Base-by-base conservation (phyloP, 2,888 invertebrate species). In the Podabrus alpinus region DNA sequence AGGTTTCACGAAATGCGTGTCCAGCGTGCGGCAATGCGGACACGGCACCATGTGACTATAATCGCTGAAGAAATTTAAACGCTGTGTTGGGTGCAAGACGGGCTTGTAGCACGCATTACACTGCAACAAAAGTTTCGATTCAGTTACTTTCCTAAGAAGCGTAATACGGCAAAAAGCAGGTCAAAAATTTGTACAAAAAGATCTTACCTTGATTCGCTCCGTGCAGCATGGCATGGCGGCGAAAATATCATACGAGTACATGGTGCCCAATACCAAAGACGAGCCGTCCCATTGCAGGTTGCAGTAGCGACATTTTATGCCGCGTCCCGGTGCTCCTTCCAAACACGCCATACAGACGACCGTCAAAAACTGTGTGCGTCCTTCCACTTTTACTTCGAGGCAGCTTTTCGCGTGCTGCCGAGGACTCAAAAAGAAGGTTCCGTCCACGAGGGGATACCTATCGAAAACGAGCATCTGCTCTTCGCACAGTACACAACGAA, bases 181-280 rank as follows among this genome's bases (percentile, higher is more conserved):
- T n/a, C n/a, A n/a, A n/a, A n/a, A n/a, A n/a, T n/a, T n/a, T n/a
- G 11, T 3, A 19, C 19, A 19, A 45, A 15, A 61, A 19, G 72
- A 59, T 86, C 88, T 87, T 85, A 97, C 96, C 93, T 95, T 95
- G 83, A 97, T 91, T 82, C 98, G 92, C 85, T 97, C 96, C 85
- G 94, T 92, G 89, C 98, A 98, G 88, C 98, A 99, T 15, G 97
- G 97, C 89, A 95, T 95, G 77, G 98, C 97, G 86, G 98, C 98
- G 87, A 99, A 98, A 82, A 99, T 96, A 88, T 99, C 98, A 86
- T 97, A 99, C 76, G 97, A 95, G 89, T 99, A 99, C 96, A 98
- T 97, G 79, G 98, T 97, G 80, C 98, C 98, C 74, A 98, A 91
- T 74, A 98, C 95, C 78, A 98, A 91, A 69, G 96, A 95, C 19